Percentiles rank a stretch among this genome's conserved stretches.
These are phyloP conservation scores for Chelonoidis abingdonii DNA, from an alignment of 2,113 vertebrate species.

Conservation along the genomic window DNA sequence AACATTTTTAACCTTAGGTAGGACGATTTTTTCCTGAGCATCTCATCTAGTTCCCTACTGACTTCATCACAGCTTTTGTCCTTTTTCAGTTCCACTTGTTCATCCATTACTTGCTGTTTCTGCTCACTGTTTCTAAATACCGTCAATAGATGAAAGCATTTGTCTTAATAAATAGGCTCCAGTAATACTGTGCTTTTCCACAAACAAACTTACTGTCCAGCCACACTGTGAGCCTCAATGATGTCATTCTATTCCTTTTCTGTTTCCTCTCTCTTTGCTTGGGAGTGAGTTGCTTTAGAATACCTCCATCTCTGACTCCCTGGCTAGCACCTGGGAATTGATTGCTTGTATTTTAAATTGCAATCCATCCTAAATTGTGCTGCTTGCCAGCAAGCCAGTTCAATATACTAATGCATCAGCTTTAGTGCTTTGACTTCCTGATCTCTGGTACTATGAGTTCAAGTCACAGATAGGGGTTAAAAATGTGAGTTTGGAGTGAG, in stretches of 20 bases:
- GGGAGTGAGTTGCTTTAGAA: constrained; percentile 7
- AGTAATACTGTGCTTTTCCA: not conserved
- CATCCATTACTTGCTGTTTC: constrained; percentile 43
- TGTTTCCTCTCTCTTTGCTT: constrained; percentile 15
- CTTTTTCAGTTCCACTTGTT: constrained; percentile 40
- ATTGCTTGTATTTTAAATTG: constrained; percentile 46
- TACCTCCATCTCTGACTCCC: not conserved
- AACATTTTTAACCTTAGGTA: not conserved
- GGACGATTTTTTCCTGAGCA: not conserved
- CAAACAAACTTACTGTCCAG: not conserved
- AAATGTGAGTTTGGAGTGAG: not conserved
- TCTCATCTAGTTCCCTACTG: constrained; percentile 20
- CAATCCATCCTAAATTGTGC: constrained; percentile 2
- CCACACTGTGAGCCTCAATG: not conserved
- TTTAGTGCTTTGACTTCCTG: constrained; percentile 33
- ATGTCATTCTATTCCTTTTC: not conserved
- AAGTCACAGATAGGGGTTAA: constrained; percentile 18
- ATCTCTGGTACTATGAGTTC: constrained; percentile 24
- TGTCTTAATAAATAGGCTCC: constrained; percentile 39
- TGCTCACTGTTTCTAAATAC: constrained; percentile 61
- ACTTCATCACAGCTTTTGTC: constrained; percentile 23
- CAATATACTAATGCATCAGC: constrained; percentile 23
- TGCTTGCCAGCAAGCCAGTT: constrained; percentile 32
- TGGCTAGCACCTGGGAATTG: constrained; percentile 45
- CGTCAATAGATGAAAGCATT: constrained; percentile 52